Evolutionary conservation across 1,140 invertebrate genomes (phyloP), one percentile per base, ranked within the genome.

Genomic region (Drosophila orosa): DNA sequence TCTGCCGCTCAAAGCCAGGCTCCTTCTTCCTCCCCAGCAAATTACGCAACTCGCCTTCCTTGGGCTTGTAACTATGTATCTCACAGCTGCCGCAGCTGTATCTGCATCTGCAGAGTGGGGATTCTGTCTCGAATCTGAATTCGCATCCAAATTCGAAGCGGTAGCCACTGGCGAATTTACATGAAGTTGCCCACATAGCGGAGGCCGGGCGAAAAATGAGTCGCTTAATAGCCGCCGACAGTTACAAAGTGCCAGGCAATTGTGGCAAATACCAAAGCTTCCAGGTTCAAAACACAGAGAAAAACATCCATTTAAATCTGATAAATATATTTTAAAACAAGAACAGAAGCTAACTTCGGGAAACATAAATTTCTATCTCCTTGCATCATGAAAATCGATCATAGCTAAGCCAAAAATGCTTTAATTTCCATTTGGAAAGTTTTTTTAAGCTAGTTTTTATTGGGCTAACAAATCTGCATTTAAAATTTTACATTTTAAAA

Each of bases 201-300:
- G 60, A 40, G 29, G 50, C 19, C 29, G 57, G 19, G 33, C 40
- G 44, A 90, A 89, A 90, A 91, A 91, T 91, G 90, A 90, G 86
- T 57, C 86, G 80, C 80, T 91, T 91, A 91, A 91, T 87, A 87
- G 82, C 77, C 90, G 82, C 71, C 90, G 90, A 91, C 90, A 91
- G 90, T 91, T 91, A 91, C 90, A 91, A 91, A 91, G 90, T 91
- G 90, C 86, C 82, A 74, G 80, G 73, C 90, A 87, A 91, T 91
- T 91, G 90, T 84, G 77, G 60, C 80, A 69, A 78, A 87, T 78
- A 71, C 76, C 84, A 61, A 52, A 39, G 54, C 47, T 63, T 35
- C 44, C 48, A 39, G 68, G 24, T 62, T 24, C 37, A 39, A 22
- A 19, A 39, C 61, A 39, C 42, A 7, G 12, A 7, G 9, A 37